Percentiles rank a stretch among this genome's conserved stretches.
Evolutionary conservation across 2,888 invertebrate genomes (phyloP).

Genomic region (Himalopsyche kuldschensis): DNA sequence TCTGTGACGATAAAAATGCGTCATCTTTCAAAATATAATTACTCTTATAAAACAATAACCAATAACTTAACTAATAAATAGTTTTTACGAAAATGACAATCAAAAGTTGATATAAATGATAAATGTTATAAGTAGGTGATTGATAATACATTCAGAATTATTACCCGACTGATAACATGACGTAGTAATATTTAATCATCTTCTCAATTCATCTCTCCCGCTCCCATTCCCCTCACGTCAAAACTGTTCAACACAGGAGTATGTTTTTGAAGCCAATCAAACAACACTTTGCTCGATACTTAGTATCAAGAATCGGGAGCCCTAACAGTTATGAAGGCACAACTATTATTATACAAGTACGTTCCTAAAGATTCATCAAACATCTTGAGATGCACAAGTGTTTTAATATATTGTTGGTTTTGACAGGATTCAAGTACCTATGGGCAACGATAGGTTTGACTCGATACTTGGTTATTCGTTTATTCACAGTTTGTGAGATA

Average conservation of each 20-base stretch:
- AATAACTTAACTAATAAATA: too few species aligned
- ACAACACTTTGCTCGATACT: constrained; percentile 18
- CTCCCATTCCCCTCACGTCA: constrained; percentile 11
- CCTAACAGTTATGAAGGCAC: constrained; percentile 5
- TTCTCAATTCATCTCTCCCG: constrained; percentile 4
- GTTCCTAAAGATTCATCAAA: constrained; percentile 18
- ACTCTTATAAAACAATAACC: too few species aligned
- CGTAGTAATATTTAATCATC: constrained; percentile 26
- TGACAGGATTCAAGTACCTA: background rate
- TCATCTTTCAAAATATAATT: too few species aligned
- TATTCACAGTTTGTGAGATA: too few species aligned
- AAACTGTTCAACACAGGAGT: constrained; percentile 25
- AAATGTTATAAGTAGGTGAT: background rate
- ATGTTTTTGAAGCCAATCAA: constrained; percentile 35
- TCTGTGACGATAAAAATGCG: too few species aligned
- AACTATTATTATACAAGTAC: background rate
- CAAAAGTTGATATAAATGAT: too few species aligned
- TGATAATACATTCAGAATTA: background rate
- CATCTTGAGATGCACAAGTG: constrained; percentile 28
- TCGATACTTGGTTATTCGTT: too few species aligned
- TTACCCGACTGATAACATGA: constrained; percentile 8
- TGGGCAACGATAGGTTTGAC: too few species aligned
- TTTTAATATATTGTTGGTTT: background rate
- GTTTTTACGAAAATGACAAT: too few species aligned
- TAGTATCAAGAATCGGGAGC: background rate